Conservation (phyloP, 2,888 invertebrate genomes). For the Rhopalosiphum nymphaeae region DNA sequence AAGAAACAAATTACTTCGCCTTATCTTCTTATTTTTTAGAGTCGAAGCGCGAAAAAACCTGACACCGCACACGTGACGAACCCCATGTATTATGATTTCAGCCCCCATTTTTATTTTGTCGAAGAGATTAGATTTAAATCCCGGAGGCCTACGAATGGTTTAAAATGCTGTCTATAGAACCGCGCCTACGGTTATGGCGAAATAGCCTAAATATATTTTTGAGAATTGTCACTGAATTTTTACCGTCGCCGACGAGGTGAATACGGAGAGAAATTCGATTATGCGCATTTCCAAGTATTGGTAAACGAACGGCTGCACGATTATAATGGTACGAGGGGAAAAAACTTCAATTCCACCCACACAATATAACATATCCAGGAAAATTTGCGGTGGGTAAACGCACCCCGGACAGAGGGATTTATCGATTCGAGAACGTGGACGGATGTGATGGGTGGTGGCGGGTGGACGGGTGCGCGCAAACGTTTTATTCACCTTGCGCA, state of each 20-base stretch:
- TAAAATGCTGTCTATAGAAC: not conserved
- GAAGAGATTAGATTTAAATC: not conserved
- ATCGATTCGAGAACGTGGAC: constrained; percentile 44
- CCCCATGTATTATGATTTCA: not conserved
- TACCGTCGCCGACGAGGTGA: not conserved
- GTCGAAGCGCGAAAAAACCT: not conserved
- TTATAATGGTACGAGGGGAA: not conserved
- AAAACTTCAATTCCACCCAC: not conserved
- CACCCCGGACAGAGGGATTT: constrained; percentile 10
- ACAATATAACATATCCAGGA: not conserved
- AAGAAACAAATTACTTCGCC: not conserved
- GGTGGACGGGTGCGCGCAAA: not conserved
- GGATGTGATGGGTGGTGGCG: not conserved
- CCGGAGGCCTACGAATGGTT: not conserved
- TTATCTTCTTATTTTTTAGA: not conserved
- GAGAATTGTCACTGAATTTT: not conserved
- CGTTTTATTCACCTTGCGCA: not conserved
- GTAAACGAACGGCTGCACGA: not conserved
- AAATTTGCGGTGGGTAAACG: not conserved
- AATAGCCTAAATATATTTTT: not conserved
- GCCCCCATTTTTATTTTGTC: not conserved
- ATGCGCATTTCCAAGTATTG: not conserved
- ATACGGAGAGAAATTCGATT: not conserved
- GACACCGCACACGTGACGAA: not conserved
- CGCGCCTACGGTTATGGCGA: not conserved